phyloP scores from a whole-genome alignment of 2,888 invertebrate genomes.

The Cantharis flavilabris region DNA sequence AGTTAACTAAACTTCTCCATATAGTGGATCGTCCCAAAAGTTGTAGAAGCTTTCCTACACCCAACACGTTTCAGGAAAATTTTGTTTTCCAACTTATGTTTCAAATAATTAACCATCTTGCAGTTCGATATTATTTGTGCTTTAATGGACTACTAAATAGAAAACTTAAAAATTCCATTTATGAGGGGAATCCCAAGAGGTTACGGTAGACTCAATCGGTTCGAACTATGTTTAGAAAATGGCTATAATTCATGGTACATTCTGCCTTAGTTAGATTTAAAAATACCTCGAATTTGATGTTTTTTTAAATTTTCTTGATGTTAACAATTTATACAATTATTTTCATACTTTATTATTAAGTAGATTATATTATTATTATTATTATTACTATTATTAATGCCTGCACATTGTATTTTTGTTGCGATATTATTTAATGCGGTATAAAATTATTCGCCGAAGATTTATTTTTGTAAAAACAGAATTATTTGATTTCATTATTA shows the following conservation, averaged over 20 bases:
- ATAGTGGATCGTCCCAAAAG: neutral
- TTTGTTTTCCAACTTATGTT: neutral
- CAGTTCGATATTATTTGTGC: neutral
- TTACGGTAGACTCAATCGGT: neutral
- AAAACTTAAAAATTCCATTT: neutral
- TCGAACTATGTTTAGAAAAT: neutral
- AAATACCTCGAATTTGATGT: conserved; percentile 29
- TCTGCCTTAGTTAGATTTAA: conserved; percentile 23
- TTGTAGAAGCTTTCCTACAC: neutral
- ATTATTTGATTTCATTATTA: neutral
- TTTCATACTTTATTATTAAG: conserved; percentile 20
- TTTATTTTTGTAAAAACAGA: neutral
- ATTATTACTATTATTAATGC: conserved; percentile 33
- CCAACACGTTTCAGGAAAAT: neutral
- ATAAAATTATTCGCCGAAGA: neutral
- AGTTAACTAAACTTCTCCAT: neutral
- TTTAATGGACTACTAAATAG: neutral
- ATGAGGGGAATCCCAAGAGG: neutral
- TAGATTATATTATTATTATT: conserved; percentile 27
- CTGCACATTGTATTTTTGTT: conserved; percentile 36
- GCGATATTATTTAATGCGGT: conserved; percentile 26
- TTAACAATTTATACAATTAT: conserved; percentile 27
- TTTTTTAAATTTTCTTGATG: conserved; percentile 29
- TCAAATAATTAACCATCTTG: neutral
- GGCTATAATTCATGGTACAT: conserved; percentile 28